These are phyloP conservation scores for Steromphala cineraria DNA, from an alignment of 2,888 invertebrate species.

Conservation along the genomic window DNA sequence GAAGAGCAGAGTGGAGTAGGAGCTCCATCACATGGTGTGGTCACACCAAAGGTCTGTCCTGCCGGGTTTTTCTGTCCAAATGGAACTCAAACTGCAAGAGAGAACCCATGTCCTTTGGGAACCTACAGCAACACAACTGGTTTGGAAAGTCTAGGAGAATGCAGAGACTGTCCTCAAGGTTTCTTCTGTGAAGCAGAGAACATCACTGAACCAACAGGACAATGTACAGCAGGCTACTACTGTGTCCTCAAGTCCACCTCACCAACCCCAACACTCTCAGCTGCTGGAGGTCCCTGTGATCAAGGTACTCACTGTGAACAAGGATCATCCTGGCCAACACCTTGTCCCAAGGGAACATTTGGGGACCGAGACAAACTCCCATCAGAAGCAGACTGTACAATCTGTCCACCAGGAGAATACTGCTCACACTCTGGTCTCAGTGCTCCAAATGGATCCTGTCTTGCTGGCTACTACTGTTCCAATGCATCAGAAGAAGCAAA, in stretches of 20 bases:
- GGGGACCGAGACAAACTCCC: constrained; percentile 64
- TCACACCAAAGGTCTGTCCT: constrained; percentile 70
- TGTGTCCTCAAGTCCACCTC: constrained; percentile 62
- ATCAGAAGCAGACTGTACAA: constrained; percentile 64
- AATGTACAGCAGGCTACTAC: constrained; percentile 68
- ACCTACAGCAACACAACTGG: constrained; percentile 70
- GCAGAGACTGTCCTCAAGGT: constrained; percentile 66
- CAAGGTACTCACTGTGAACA: constrained; percentile 68
- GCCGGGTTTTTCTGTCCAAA: constrained; percentile 72
- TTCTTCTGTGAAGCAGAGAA: constrained; percentile 70
- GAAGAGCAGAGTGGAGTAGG: constrained; percentile 70
- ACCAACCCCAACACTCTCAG: constrained; percentile 51
- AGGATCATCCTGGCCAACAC: constrained; percentile 55
- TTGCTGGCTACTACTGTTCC: constrained; percentile 69
- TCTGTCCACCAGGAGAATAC: constrained; percentile 70
- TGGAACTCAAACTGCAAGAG: constrained; percentile 62
- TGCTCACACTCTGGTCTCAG: constrained; percentile 65
- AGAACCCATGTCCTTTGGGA: constrained; percentile 70
- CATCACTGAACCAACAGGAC: constrained; percentile 66
- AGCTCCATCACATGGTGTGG: constrained; percentile 71
- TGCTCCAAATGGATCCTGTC: constrained; percentile 64
- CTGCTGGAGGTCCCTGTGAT: constrained; percentile 62
- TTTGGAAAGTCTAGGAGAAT: constrained; percentile 61
- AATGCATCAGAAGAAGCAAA: constrained; percentile 65
- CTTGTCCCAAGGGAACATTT: constrained; percentile 72